Base-by-base conservation (phyloP, 2,888 invertebrate genomes). In the Drosophila subsilvestris region DNA sequence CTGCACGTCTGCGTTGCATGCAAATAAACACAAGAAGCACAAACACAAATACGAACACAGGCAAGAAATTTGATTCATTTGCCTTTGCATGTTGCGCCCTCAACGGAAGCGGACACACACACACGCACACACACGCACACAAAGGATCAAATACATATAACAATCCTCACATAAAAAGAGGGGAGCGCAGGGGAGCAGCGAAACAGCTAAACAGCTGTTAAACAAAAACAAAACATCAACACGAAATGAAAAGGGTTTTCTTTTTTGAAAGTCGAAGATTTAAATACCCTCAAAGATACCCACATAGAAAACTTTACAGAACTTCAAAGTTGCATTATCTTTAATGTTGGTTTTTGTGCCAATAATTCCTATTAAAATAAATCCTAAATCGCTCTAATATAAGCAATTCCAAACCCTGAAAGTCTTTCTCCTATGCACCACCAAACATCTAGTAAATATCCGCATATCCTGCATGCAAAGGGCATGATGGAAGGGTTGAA, bases 191-290 rank as follows among this genome's bases (percentile, higher is more conserved):
- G 58, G 58, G 51, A 25, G 47, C 32, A 47, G 22, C 49, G 47
- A 65, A 56, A 61, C 50, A 66, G 66, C 74, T 77, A 70, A 83
- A 72, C 67, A 60, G 63, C 63, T 73, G 71, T 71, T 68, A 69
- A 68, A 48, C 66, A 47, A 74, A 60, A 84, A 74, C 72, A 69
- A 72, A 78, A 74, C 62, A 58, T 55, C 42, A 20, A 71, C 62
- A 53, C 27, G 47, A 37, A 63, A 48, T n/a, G 49, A 60, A n/a
- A 37, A 27, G 27, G 7, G 0, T n/a, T 37, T 6, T 1, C 37
- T 2, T 37, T 25, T 25, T 27, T 12, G 12, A 37, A n/a, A 6
- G 37, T 7, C 37, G 37, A 37, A 37, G 14, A n/a, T 7, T 37
- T 37, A 2, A 7, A n/a, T 37, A 37, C 37, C 14, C 37, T 37